Percentiles rank a stretch among this genome's conserved stretches.
Evolutionary conservation across 2,888 invertebrate genomes (phyloP).

Genomic region (Julus scanicus): DNA sequence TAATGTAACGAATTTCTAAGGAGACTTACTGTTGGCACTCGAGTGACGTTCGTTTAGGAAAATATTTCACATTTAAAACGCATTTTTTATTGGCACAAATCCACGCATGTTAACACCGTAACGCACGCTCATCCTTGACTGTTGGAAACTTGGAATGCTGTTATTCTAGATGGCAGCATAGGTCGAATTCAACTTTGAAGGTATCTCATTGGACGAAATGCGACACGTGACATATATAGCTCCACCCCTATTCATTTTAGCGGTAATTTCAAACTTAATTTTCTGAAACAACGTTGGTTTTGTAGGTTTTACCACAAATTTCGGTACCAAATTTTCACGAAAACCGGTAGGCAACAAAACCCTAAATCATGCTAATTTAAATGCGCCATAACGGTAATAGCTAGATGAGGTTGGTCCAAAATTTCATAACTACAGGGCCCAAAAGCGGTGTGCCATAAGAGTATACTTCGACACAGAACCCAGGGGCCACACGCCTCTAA

Average conservation of each 20-base stretch:
- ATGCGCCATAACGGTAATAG: too few species aligned
- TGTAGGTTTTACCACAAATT: too few species aligned
- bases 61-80: conserved; percentile 22
- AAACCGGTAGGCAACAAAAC: too few species aligned
- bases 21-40: not conserved
- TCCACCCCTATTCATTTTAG: not conserved
- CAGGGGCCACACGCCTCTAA: too few species aligned
- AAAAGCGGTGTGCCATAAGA: too few species aligned
- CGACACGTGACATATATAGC: not conserved
- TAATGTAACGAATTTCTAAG: not conserved
- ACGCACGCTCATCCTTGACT: not conserved
- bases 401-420: too few species aligned
- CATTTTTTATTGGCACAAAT: conserved; percentile 28
- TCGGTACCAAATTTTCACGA: too few species aligned
- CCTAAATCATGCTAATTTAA: too few species aligned
- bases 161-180: not conserved
- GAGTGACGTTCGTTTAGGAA: not conserved
- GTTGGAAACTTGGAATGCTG: not conserved
- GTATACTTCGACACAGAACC: too few species aligned
- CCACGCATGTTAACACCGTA: conserved; percentile 5
- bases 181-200: not conserved
- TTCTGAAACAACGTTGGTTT: too few species aligned
- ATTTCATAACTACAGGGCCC: too few species aligned
- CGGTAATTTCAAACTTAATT: not conserved
- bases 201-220: not conserved